A percentile compares a stretch with the other conserved stretches of the same genome.
phyloP scores from a whole-genome alignment of 2,797 vertebrate species.

The Acridotheres tristis region DNA sequence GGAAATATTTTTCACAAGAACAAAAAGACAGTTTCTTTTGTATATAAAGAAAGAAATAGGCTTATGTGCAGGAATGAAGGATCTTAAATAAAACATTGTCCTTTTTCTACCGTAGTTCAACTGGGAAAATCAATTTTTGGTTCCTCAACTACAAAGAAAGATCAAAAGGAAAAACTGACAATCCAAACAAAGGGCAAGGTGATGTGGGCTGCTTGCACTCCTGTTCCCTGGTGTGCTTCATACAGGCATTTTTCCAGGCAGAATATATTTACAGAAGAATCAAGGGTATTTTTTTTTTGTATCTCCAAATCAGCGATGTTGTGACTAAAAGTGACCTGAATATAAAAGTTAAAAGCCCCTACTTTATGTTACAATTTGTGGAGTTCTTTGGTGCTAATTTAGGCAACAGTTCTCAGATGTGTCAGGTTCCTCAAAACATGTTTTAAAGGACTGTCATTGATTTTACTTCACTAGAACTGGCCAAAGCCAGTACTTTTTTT shows the following conservation, averaged over 20 bases:
- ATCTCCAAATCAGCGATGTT: background rate
- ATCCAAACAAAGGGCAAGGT: constrained; percentile 67
- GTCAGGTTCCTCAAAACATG: background rate
- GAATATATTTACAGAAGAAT: constrained; percentile 50
- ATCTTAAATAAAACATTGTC: constrained; percentile 76
- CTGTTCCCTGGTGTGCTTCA: constrained; percentile 57
- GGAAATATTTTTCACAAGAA: constrained; percentile 60
- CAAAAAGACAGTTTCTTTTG: constrained; percentile 65
- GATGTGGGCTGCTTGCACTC: constrained; percentile 22
- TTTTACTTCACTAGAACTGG: background rate
- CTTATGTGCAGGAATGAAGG: constrained; percentile 47
- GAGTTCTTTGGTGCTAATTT: background rate
- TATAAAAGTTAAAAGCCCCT: background rate
- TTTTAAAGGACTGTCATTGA: background rate
- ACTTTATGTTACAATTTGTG: background rate
- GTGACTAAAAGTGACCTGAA: constrained; percentile 12
- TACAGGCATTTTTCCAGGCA: constrained; percentile 38
- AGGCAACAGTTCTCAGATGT: background rate
- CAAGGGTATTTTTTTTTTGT: background rate
- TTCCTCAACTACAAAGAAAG: constrained; percentile 66
- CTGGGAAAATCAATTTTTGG: constrained; percentile 74
- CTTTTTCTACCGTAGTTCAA: constrained; percentile 58
- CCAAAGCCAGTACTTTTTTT: background rate
- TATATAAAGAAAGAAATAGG: constrained; percentile 61
- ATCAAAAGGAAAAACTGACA: constrained; percentile 73